These are phyloP conservation scores for Erythrocercus mccallii DNA, from an alignment of 2,113 vertebrate genomes.

Conservation along the genomic window DNA sequence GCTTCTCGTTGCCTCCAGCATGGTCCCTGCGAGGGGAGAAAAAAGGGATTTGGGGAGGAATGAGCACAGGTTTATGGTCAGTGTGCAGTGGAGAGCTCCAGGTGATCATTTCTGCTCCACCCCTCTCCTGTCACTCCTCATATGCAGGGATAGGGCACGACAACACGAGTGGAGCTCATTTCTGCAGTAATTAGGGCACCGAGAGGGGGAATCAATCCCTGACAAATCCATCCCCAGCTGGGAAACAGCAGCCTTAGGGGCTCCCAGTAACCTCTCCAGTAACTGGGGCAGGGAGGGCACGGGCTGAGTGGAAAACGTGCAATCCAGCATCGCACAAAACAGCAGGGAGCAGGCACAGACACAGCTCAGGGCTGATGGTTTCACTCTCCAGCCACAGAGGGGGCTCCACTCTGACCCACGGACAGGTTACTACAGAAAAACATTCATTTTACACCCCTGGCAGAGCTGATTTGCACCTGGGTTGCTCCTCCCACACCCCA, in stretches of 20 bases:
- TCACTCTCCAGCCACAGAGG: background rate
- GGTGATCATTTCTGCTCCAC: background rate
- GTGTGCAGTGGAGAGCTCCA: background rate
- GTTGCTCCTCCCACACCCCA: background rate
- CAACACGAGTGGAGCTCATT: fast-evolving
- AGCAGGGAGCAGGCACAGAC: fast-evolving
- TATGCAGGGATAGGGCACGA: background rate
- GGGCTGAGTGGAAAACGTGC: background rate
- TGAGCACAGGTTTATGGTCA: background rate
- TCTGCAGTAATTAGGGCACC: background rate
- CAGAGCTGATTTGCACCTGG: background rate
- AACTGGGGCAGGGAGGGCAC: background rate
- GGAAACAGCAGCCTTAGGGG: background rate
- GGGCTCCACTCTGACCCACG: background rate
- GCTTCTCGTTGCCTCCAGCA: constrained; percentile 93
- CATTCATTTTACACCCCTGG: background rate
- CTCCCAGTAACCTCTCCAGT: background rate
- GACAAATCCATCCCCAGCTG: background rate
- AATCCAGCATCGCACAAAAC: background rate
- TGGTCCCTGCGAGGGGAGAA: constrained; percentile 83
- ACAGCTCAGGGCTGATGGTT: background rate
- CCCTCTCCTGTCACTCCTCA: background rate
- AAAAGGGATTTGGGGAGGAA: background rate
- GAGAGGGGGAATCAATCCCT: background rate
- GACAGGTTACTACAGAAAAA: background rate